phyloP scores from a whole-genome alignment of 2,113 vertebrate genomes.

The Salvelinus fontinalis region DNA sequence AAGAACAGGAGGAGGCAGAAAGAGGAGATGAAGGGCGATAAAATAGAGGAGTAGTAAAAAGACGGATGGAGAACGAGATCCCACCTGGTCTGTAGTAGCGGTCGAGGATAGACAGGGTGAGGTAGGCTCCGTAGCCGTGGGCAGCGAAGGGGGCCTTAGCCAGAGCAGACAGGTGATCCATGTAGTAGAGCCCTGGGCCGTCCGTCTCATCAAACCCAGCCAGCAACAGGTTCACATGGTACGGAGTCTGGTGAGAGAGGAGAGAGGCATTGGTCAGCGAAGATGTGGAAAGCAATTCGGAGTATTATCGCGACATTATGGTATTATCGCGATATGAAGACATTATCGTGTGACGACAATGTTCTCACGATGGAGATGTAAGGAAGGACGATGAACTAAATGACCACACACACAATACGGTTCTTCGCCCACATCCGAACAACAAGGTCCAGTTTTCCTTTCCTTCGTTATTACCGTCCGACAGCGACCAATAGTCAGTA shows the following conservation, averaged over 20 bases:
- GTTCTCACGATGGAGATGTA: too few species aligned
- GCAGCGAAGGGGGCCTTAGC: conserved; percentile 96
- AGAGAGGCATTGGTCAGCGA: not conserved
- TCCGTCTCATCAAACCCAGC: conserved; percentile 92
- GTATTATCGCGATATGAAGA: too few species aligned
- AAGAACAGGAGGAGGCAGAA: not conserved
- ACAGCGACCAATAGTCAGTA: too few species aligned
- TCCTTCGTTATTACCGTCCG: too few species aligned
- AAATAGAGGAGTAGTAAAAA: not conserved
- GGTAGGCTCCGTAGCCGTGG: conserved; percentile 93
- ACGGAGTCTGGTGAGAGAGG: conserved; percentile 83
- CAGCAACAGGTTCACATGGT: conserved; percentile 95
- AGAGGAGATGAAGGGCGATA: not conserved
- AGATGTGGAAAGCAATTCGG: too few species aligned
- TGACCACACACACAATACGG: too few species aligned
- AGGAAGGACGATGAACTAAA: too few species aligned
- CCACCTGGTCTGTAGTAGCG: conserved; percentile 92
- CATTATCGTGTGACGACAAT: too few species aligned
- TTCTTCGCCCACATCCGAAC: too few species aligned
- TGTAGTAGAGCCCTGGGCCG: conserved; percentile 92
- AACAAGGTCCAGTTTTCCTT: too few species aligned
- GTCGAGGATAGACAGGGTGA: conserved; percentile 97
- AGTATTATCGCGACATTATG: too few species aligned
- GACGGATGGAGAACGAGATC: not conserved
- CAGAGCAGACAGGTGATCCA: conserved; percentile 93